Base-by-base conservation (phyloP, 2,888 invertebrate species). In the Synergus japonicus region DNA sequence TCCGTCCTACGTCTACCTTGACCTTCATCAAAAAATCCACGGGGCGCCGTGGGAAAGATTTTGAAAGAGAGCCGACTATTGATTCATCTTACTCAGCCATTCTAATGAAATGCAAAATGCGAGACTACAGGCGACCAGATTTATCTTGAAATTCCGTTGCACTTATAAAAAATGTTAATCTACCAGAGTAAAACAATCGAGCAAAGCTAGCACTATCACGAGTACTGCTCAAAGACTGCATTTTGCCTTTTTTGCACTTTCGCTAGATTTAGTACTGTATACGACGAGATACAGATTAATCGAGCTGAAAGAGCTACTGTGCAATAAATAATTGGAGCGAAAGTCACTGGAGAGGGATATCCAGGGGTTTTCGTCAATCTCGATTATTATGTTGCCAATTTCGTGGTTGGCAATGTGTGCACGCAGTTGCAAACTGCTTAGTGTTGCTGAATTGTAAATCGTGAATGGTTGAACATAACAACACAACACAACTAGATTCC, bases 261-360 rank as follows among this genome's bases (percentile, higher is more conserved):
- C 37, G 29, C 54, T 73, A n/a, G 49, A 37, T 54, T 73, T 15
- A 73, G 22, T 49, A 46, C 9, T n/a, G 49, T 49, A 54, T 37
- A 73, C 54, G 15, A 13, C 54, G 15, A 13, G 73, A 54, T 73
- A 54, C 49, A 54, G 29, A 54, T 73, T 73, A 73, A 73, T 73
- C 37, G 73, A 54, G 54, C 54, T 54, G 37, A 73, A 73, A 54
- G 73, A 73, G 73, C 73, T 73, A 73, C 73, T 73, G 73, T 73
- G 73, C 54, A 73, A 54, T 73, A 73, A 73, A 73, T 73, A 73
- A 73, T 73, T 54, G 37, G 54, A 73, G 54, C 54, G 54, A 73
- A 73, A 73, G 69, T 54, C 73, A 73, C 69, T 37, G 22, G 73
- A 54, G 54, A 73, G 49, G 54, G 37, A 29, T 29, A 29, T 29